Evolutionary conservation across 2,113 vertebrate genomes (phyloP), one percentile per base, ranked within the genome.

Genomic region (Otis tarda): DNA sequence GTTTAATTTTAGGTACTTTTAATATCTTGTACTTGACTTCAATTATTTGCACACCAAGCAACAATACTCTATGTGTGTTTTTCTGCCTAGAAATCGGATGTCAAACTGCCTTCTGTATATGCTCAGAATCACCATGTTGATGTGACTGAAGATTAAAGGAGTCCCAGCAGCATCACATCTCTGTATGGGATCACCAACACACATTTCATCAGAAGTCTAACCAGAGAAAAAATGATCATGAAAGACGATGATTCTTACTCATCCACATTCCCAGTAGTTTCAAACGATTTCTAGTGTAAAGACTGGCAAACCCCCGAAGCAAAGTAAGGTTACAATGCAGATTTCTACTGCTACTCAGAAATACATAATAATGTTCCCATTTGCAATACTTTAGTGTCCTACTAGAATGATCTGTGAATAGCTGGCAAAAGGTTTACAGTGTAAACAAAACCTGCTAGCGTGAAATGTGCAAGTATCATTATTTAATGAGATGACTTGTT

Each of bases 401-500:
- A 28, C 55, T 50, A 33, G 4, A 78, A 14, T 13, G 55, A 80
- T 41, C 28, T 52, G 8, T 78, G 60, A 90, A 84, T 39, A 81
- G 73, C 52, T 79, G 56, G 35, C 77, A 91, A 84, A 87, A 81
- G 6, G 14, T 68, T 95, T 71, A 78, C 3, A 43, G 3, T 8
- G 10, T 50, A 89, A 92, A 84, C 61, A 94, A 79, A 88, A 86
- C 2, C 20, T 17, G 37, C 3, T 69, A 80, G 80, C 35, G 35
- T 83, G 47, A 92, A 88, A 88, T 6, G 37, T 76, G 37, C 49
- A 79, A 92, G 69, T 94, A 94, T 56, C 60, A 68, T 52, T 95
- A 91, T 75, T 94, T 92, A 95, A 94, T 4, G 8, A 92, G 69
- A 94, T 56, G 12, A 78, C 65, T 78, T 53, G 60, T 97, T 95